phyloP scores from a whole-genome alignment of 2,113 vertebrate species.

The Anhinga rufa region DNA sequence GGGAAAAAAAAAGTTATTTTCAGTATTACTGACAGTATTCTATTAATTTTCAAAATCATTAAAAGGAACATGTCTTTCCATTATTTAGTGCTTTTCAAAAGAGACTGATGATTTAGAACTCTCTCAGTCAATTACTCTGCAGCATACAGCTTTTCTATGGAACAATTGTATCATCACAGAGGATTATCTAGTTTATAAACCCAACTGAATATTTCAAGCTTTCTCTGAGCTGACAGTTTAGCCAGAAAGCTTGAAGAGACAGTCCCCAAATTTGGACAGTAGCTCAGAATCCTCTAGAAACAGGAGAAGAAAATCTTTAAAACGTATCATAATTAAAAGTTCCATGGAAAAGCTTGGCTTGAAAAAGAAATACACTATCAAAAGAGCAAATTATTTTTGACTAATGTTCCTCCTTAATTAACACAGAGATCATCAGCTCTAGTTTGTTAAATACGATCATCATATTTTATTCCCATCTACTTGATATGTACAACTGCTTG shows the following conservation, averaged over 20 bases:
- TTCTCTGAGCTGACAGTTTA: not conserved
- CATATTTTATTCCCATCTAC: not conserved
- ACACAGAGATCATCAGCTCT: not conserved
- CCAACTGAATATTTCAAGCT: not conserved
- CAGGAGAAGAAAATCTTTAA: not conserved
- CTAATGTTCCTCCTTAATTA: not conserved
- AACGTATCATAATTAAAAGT: fast-evolving
- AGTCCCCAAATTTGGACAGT: not conserved
- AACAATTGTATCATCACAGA: not conserved
- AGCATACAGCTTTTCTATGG: not conserved
- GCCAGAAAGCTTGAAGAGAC: not conserved
- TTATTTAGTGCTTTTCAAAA: not conserved
- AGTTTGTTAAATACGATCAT: not conserved
- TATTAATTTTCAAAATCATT: constrained; percentile 8
- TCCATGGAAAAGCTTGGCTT: not conserved
- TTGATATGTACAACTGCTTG: not conserved
- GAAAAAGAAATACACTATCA: not conserved
- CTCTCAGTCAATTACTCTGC: not conserved
- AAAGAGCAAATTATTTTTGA: not conserved
- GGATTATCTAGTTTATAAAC: not conserved
- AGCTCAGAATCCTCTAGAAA: not conserved
- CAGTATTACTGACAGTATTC: not conserved
- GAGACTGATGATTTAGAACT: not conserved
- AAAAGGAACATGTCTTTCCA: not conserved
- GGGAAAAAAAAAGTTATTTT: not conserved